Base-by-base conservation (phyloP, 2,888 invertebrate species). In the Macrophya annulata region DNA sequence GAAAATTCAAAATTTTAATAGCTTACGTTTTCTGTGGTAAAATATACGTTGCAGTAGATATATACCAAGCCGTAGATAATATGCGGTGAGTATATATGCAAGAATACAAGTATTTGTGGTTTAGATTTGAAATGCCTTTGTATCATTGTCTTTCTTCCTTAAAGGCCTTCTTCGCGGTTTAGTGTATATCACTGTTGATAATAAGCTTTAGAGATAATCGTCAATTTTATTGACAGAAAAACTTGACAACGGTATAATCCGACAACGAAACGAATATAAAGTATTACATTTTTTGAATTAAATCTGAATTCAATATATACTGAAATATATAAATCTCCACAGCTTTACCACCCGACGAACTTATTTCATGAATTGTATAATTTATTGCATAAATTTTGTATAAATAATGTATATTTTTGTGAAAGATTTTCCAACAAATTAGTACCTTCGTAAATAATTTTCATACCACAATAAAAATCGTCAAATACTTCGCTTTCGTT, bases 21-120 rank as follows among this genome's bases (percentile, higher is more conserved):
- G 6, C 62, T 25, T 4, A 10, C n/a, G 62, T 71, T 15, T 40
- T 71, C 15, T 71, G 37, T 71, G 37, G 37, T 40, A 12, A n/a
- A 62, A 62, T 25, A 3, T 3, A 31, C 3, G 1, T 40, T 15
- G 9, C 4, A 1, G 17, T 40, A 71, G 15, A 40, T 40, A 31
- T n/a, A 31, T 37, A n/a, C n/a, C n/a, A 71, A 71, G 40, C 40
- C 71, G 40, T n/a, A n/a, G n/a, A n/a, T 37, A n/a, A 71, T 71
- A 40, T 40, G 37, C 17, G 37, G n/a, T 37, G 40, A 40, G 55
- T 8, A n/a, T 8, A 8, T 31, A 31, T 3, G 31, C 31, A 17
- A n/a, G 8, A 40, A 71, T 40, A 40, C 37, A 9, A 71, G 71
- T 15, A 71, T n/a, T 40, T 40, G 71, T 15, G 31, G 71, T 71